phyloP scores from a whole-genome alignment of 30 jellyfish, hydroid and myxozoan genomes.

The Turritopsis rubra region DNA sequence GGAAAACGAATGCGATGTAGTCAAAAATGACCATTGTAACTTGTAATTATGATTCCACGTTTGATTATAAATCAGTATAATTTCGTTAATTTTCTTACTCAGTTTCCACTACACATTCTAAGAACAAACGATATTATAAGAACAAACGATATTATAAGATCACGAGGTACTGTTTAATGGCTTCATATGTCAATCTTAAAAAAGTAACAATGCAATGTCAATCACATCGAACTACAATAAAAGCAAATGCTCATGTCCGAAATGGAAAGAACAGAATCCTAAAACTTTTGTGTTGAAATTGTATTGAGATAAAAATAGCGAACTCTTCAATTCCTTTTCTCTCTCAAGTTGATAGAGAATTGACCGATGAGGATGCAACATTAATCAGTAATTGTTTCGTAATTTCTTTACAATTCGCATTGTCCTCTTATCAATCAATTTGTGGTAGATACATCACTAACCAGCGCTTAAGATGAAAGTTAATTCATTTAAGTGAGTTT shows the following conservation, averaged over 20 bases:
- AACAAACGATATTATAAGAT: too few relatives aligned
- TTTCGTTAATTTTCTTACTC: too few relatives aligned
- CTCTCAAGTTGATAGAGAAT: too few relatives aligned
- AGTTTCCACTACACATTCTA: too few relatives aligned
- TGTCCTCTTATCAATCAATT: background rate
- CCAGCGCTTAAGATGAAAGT: background rate
- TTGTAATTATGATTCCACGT: background rate
- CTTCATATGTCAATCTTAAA: too few relatives aligned
- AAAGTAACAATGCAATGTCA: background rate
- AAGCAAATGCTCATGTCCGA: too few relatives aligned
- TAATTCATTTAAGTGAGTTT: background rate
- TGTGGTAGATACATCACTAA: background rate
- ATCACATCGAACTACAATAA: background rate
- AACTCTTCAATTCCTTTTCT: too few relatives aligned
- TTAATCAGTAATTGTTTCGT: background rate
- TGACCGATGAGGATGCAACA: background rate
- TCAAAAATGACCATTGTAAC: constrained; percentile 78
- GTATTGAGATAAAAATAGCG: background rate
- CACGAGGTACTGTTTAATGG: too few relatives aligned
- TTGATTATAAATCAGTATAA: too few relatives aligned
- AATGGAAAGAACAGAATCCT: too few relatives aligned
- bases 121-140: too few relatives aligned
- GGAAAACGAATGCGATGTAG: background rate
- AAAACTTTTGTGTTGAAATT: background rate
- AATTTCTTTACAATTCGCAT: background rate